These are phyloP conservation scores for Zele albiditarsus DNA, from an alignment of 2,888 invertebrate species.

Conservation along the genomic window DNA sequence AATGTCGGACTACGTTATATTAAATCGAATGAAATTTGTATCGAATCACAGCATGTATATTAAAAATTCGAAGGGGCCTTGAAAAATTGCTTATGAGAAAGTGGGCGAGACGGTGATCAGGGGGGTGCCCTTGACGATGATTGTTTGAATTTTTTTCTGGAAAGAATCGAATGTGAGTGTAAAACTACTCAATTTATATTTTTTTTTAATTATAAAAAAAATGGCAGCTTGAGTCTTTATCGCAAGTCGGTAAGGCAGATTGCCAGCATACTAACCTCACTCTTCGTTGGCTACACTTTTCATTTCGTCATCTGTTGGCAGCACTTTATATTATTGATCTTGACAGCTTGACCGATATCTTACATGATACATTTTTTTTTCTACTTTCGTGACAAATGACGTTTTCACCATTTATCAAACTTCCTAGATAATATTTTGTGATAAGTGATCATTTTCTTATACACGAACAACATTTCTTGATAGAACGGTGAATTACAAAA, in stretches of 20 bases:
- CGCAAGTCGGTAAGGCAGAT: background rate
- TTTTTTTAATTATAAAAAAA: no score
- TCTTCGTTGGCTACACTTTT: background rate
- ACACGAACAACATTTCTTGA: background rate
- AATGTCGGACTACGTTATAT: no score
- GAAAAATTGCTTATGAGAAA: no score
- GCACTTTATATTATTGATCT: constrained; percentile 21
- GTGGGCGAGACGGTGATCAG: no score
- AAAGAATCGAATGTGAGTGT: no score
- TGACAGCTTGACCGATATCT: background rate
- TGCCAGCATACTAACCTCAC: background rate
- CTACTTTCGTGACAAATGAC: background rate
- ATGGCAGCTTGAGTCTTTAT: background rate
- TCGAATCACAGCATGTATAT: no score
- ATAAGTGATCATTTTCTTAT: background rate
- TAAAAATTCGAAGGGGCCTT: no score
- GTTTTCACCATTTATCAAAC: background rate
- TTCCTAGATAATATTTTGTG: background rate
- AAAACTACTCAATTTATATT: no score
- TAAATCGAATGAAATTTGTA: no score
- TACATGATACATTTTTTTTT: background rate
- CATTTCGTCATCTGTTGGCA: constrained; percentile 5
- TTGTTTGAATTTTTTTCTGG: no score
- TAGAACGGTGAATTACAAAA: background rate
- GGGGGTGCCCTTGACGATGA: no score